Percentiles rank a stretch among this genome's conserved stretches.
phyloP scores from a whole-genome alignment of 2,113 vertebrate species.

The Platycercus adscitus region DNA sequence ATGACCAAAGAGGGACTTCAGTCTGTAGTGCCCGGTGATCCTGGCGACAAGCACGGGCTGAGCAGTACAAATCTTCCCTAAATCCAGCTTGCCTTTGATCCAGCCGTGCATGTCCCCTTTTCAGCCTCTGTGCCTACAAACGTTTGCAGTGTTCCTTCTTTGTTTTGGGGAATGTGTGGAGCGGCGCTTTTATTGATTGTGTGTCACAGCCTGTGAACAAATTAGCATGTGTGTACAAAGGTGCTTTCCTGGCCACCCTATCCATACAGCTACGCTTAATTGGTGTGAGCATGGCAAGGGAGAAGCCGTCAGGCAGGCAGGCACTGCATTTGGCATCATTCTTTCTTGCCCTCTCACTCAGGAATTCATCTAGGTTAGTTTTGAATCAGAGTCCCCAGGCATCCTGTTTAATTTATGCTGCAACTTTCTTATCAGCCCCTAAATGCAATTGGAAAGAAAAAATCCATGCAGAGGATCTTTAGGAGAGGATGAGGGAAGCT shows the following conservation, averaged over 20 bases:
- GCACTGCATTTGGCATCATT: background rate
- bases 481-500: background rate
- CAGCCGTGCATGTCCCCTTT: background rate
- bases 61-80: background rate
- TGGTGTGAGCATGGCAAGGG: background rate
- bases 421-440: background rate
- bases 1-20: background rate
- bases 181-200: background rate
- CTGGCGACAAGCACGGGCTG: background rate
- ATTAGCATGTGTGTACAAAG: slow-evolving; percentile 50
- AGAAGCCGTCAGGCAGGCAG: slow-evolving; percentile 16
- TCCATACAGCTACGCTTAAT: background rate
- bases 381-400: background rate
- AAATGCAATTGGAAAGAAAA: slow-evolving; percentile 47
- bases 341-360: background rate
- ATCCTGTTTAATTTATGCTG: slow-evolving; percentile 52
- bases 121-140: background rate
- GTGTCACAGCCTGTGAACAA: background rate
- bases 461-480: slow-evolving; percentile 25
- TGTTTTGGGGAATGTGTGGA: background rate
- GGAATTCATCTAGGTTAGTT: slow-evolving; percentile 8
- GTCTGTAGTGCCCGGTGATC: background rate
- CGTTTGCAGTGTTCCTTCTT: background rate
- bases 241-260: background rate
- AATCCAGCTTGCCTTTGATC: background rate